phyloP scores from a whole-genome alignment of 2,888 invertebrate genomes.

The Mythimna impura region DNA sequence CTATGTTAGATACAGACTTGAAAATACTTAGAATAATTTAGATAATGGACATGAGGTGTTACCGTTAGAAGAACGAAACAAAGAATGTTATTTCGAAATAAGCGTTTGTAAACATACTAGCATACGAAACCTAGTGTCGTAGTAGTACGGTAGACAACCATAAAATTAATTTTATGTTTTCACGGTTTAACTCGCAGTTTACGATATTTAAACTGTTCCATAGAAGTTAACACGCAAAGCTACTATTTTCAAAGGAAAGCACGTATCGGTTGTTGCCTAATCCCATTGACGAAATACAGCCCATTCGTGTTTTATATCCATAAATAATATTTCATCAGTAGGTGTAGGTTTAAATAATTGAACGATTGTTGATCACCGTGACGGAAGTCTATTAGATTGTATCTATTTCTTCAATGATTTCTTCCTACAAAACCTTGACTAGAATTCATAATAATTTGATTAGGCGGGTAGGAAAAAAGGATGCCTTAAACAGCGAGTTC shows the following conservation, averaged over 20 bases:
- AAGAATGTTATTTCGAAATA: slow-evolving; percentile 10
- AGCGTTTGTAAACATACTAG: slow-evolving; percentile 29
- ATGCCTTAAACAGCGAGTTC: slow-evolving; percentile 9
- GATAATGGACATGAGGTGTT: neutral
- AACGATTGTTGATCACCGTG: slow-evolving; percentile 30
- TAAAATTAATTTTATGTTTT: slow-evolving; percentile 20
- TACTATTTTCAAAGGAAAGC: slow-evolving; percentile 35
- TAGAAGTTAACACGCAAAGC: slow-evolving; percentile 39
- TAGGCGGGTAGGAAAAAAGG: neutral
- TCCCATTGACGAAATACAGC: slow-evolving; percentile 45
- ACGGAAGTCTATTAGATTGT: slow-evolving; percentile 39
- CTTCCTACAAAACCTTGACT: slow-evolving; percentile 35
- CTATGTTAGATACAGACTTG: neutral
- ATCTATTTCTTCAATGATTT: slow-evolving; percentile 17
- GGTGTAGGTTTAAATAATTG: slow-evolving; percentile 49
- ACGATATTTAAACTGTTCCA: slow-evolving; percentile 38
- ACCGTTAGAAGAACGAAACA: neutral
- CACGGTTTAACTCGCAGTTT: slow-evolving; percentile 22
- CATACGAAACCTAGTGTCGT: slow-evolving; percentile 1
- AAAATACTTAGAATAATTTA: neutral
- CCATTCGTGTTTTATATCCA: slow-evolving; percentile 49
- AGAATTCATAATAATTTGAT: slow-evolving; percentile 35
- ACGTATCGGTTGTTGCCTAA: slow-evolving; percentile 31
- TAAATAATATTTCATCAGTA: slow-evolving; percentile 46
- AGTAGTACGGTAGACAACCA: slow-evolving; percentile 4